Conservation (phyloP, 35 echinoderm and acorn worm species). For the Stichopus chloronotus region DNA sequence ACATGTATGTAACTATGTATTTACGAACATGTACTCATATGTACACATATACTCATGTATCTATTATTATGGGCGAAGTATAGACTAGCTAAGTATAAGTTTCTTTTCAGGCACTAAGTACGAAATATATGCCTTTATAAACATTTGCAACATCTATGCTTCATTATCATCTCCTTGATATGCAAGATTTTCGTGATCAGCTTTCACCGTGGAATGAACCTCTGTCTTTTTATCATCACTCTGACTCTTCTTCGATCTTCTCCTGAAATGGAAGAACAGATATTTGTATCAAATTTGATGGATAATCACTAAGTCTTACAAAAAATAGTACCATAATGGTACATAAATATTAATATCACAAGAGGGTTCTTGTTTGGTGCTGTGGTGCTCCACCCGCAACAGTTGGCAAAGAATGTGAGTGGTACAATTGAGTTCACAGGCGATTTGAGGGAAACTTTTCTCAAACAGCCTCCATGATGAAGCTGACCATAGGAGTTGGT, state of each 20-base stretch:
- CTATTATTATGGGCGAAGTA: too few relatives aligned
- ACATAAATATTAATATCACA: neutral
- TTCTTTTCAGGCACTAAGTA: too few relatives aligned
- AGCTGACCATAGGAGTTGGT: too few relatives aligned
- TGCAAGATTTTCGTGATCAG: neutral
- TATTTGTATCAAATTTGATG: too few relatives aligned
- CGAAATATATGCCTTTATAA: too few relatives aligned
- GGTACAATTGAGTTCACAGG: neutral
- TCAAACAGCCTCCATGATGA: too few relatives aligned
- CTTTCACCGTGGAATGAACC: neutral
- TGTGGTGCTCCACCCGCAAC: neutral
- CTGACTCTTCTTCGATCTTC: neutral
- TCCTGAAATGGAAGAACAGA: neutral
- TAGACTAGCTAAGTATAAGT: too few relatives aligned
- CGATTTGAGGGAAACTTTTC: neutral
- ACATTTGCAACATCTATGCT: too few relatives aligned
- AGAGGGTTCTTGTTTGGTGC: neutral
- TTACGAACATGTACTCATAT: too few relatives aligned
- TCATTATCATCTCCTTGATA: neutral
- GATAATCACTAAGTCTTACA: neutral
- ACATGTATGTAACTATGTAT: too few relatives aligned
- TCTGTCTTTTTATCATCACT: neutral
- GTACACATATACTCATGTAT: too few relatives aligned
- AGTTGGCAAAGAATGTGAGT: neutral
- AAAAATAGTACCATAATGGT: neutral